phyloP scores from a whole-genome alignment of 2,888 invertebrate species.

The Limnephilus auricula region DNA sequence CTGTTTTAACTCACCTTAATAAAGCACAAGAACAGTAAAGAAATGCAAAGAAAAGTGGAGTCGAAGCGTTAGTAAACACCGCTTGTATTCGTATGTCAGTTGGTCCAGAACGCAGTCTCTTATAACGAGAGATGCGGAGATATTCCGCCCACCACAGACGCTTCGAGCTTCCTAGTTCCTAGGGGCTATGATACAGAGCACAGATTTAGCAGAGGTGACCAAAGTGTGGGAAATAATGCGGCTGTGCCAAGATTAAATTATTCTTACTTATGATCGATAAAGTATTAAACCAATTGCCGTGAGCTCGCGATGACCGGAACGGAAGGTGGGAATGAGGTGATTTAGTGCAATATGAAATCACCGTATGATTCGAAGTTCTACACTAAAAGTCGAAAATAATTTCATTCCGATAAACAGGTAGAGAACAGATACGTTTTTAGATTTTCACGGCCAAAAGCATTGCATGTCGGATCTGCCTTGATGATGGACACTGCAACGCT shows the following conservation, averaged over 20 bases:
- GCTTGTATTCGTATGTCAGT: slow-evolving; percentile 34
- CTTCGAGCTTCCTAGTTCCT: slow-evolving; percentile 6
- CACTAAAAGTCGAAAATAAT: not conserved
- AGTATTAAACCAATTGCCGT: not conserved
- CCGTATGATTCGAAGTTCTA: not conserved
- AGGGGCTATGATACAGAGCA: slow-evolving; percentile 28
- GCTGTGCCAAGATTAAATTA: not conserved
- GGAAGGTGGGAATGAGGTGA: not conserved
- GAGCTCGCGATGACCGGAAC: not conserved
- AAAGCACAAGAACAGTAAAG: not conserved
- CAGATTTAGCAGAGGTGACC: slow-evolving; percentile 47
- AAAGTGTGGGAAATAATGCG: slow-evolving; percentile 33
- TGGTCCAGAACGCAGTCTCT: slow-evolving; percentile 1
- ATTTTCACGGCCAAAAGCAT: too few relatives aligned
- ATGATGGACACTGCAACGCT: too few relatives aligned
- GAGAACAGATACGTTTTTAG: too few relatives aligned
- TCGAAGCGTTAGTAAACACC: slow-evolving; percentile 33
- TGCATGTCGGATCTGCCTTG: too few relatives aligned
- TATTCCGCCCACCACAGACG: slow-evolving; percentile 13
- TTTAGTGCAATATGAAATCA: not conserved
- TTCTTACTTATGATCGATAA: not conserved
- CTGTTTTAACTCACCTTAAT: slow-evolving; percentile 14
- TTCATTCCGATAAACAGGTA: too few relatives aligned
- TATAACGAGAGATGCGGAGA: slow-evolving; percentile 16
- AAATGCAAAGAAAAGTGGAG: slow-evolving; percentile 34